Evolutionary conservation across 2,797 vertebrate genomes (phyloP).

Genomic region (Macrochelys suwanniensis): DNA sequence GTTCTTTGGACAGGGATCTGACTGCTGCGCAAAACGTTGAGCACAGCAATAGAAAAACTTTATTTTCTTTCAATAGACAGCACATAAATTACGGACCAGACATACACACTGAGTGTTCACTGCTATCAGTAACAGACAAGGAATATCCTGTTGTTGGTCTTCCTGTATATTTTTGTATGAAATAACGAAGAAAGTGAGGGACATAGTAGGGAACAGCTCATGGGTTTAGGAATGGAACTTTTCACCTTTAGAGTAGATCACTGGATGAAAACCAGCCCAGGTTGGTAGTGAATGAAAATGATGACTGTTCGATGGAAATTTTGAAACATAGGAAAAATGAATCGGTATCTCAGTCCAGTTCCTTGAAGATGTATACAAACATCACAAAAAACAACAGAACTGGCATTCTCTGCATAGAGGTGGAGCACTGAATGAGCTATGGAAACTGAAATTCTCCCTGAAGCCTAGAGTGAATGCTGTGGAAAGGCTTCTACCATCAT

Average conservation of each 20-base stretch:
- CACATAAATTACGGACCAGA: not conserved
- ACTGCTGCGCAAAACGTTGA: not conserved
- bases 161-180: not conserved
- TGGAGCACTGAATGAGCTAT: not conserved
- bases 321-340: not conserved
- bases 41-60: not conserved
- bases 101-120: not conserved
- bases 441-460: not conserved
- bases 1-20: not conserved
- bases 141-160: not conserved
- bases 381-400: not conserved
- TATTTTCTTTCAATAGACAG: not conserved
- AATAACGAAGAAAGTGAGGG: not conserved
- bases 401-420: not conserved
- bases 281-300: not conserved
- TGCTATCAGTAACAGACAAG: not conserved
- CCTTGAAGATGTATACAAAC: not conserved
- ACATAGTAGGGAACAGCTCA: not conserved
- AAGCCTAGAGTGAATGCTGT: not conserved
- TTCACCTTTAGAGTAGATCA: not conserved
- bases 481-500: not conserved
- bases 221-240: not conserved
- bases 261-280: not conserved
- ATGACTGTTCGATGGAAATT: fast-evolving
- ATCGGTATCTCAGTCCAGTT: not conserved